Base-by-base conservation (phyloP, 1,140 invertebrate genomes). In the Pissodes strobi region DNA sequence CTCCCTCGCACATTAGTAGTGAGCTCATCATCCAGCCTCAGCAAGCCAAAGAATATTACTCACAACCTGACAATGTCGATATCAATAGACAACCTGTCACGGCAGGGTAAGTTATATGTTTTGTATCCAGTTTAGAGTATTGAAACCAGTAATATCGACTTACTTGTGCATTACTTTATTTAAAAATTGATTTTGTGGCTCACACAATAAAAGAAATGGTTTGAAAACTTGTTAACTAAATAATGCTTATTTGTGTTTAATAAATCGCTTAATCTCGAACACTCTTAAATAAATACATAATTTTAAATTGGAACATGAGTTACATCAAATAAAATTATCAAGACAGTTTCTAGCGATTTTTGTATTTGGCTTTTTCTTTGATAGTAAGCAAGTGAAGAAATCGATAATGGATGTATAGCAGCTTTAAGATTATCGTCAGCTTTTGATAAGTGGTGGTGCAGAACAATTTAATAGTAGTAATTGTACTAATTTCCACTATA, bases 11-110 rank as follows among this genome's bases (percentile, higher is more conserved):
- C 51, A 76, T 76, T 13, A 81, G 81, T 38, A 70, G 59, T 34
- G 80, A 80, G 55, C 76, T 82, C 39, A 80, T 80, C 39, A 77
- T 83, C 8, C 81, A 77, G 41, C 80, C 82, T 10, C 73, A 77
- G 34, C 79, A 81, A 61, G 71, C 72, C 5, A 82, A 81, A 71
- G 80, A 82, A 53, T 74, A 76, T 25, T 79, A 80, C 48, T 67
- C 68, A 10, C 66, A 68, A 23, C 72, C 74, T 69, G 94, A 97
- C 79, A 96, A 96, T 80, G 86, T 95, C 58, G 91, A 91, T 72
- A 90, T 96, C 66, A 89, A 91, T 67, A 82, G 89, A 62, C 88
- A 88, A 72, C 90, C 91, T 19, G 85, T 94, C 45, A 90, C 92
- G 74, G 91, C 92, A 79, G 93, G 93, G 93, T 95, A 85, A 85